Conservation (phyloP, 1,140 invertebrate genomes). For the Conus ventricosus region DNA sequence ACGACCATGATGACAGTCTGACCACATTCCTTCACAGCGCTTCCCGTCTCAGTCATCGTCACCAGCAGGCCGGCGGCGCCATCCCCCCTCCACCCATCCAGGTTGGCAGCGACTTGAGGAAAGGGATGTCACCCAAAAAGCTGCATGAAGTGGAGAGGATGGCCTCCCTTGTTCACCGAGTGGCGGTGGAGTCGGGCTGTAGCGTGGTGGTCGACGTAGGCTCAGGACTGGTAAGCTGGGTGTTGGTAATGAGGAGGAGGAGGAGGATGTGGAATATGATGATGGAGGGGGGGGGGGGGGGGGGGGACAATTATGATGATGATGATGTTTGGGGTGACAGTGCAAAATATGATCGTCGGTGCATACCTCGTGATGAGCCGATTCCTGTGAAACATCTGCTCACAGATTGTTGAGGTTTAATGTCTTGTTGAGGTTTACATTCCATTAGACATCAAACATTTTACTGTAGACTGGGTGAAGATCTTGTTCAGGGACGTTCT, state of each 20-base stretch:
- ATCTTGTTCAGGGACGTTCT: too few species aligned
- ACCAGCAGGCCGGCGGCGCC: neutral
- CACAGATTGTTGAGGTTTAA: too few species aligned
- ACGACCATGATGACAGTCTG: neutral
- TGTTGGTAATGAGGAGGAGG: neutral
- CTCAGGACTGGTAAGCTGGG: slow-evolving; percentile 77
- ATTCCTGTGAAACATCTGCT: too few species aligned
- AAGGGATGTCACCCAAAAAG: slow-evolving; percentile 66
- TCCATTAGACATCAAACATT: too few species aligned
- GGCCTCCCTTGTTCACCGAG: slow-evolving; percentile 59
- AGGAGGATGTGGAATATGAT: too few species aligned
- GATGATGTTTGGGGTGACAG: too few species aligned
- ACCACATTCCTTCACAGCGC: slow-evolving; percentile 5
- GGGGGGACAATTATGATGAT: too few species aligned
- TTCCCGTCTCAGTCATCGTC: neutral
- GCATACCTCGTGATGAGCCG: too few species aligned
- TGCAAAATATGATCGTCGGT: too few species aligned
- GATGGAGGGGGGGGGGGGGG: too few species aligned
- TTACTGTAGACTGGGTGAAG: too few species aligned
- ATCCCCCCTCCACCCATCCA: slow-evolving; percentile 9
- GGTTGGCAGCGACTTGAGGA: slow-evolving; percentile 42
- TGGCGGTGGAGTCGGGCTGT: slow-evolving; percentile 42
- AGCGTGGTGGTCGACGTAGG: slow-evolving; percentile 62
- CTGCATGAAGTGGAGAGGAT: slow-evolving; percentile 63
- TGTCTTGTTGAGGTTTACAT: too few species aligned